These are phyloP conservation scores for Caenorhabditis uteleia DNA, from an alignment of 2,888 invertebrate species.

Conservation along the genomic window DNA sequence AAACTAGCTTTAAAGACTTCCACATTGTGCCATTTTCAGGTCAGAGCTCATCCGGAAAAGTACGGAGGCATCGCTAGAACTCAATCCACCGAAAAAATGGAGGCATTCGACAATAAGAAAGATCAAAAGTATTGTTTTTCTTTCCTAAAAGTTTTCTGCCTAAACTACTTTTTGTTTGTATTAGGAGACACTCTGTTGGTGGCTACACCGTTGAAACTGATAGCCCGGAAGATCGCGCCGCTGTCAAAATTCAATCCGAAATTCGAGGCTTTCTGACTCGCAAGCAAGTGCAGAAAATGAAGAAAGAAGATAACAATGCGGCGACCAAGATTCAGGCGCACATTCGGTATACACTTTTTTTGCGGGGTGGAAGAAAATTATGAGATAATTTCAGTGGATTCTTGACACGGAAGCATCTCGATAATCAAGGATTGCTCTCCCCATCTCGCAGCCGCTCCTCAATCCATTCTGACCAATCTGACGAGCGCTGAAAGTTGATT, in stretches of 20 bases:
- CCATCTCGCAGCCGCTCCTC: conserved; percentile 64
- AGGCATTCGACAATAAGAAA: conserved; percentile 59
- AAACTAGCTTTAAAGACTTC: not conserved
- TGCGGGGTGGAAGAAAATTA: not conserved
- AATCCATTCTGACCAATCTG: conserved; percentile 47
- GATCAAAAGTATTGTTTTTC: conserved; percentile 59
- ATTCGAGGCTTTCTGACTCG: conserved; percentile 66
- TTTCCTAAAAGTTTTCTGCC: not conserved
- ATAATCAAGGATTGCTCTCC: conserved; percentile 60
- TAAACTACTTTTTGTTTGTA: conserved; percentile 2
- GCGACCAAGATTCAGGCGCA: conserved; percentile 91
- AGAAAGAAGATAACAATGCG: conserved; percentile 86
- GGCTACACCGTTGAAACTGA: conserved; percentile 59
- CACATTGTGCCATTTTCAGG: conserved; percentile 70
- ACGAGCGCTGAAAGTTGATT: conserved; percentile 9
- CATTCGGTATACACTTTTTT: conserved; percentile 75
- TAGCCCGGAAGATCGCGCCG: conserved; percentile 67
- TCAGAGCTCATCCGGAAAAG: conserved; percentile 76
- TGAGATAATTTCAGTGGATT: conserved; percentile 55
- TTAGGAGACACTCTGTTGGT: conserved; percentile 65
- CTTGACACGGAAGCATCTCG: conserved; percentile 66
- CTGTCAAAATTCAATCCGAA: conserved; percentile 65
- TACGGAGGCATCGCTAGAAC: conserved; percentile 75
- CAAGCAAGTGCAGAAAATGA: conserved; percentile 72
- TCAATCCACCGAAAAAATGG: conserved; percentile 61